Percentiles rank a stretch among this genome's conserved stretches.
Conservation (phyloP, 2,113 vertebrate species). For the Anoura caudifer region DNA sequence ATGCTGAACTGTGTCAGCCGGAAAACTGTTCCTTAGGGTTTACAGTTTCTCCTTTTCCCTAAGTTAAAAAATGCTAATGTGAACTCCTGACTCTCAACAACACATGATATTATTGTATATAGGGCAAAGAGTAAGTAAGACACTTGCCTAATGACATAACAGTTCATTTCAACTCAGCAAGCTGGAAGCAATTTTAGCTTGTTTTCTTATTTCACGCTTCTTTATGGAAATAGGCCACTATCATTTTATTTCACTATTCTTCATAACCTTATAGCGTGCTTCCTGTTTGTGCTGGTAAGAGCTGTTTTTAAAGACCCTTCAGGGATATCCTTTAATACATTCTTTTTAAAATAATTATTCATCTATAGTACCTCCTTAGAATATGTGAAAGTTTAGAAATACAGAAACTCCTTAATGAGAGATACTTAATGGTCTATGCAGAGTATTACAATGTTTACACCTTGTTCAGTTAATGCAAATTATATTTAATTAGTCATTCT, state of each 20-base stretch:
- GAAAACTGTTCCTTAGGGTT: constrained; percentile 23
- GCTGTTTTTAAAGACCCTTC: constrained; percentile 65
- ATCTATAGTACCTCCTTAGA: constrained; percentile 37
- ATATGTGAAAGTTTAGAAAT: constrained; percentile 34
- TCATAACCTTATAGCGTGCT: constrained; percentile 51
- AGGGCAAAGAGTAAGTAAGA: constrained; percentile 57
- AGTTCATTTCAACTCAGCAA: constrained; percentile 45
- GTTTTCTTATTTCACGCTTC: not conserved
- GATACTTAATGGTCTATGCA: constrained; percentile 44
- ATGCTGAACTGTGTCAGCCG: not conserved
- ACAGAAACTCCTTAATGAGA: constrained; percentile 53
- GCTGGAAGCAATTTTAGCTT: constrained; percentile 45
- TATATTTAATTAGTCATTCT: constrained; percentile 63
- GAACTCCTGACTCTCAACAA: constrained; percentile 34
- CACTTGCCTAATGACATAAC: constrained; percentile 52
- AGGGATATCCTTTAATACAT: constrained; percentile 58
- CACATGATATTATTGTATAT: constrained; percentile 36
- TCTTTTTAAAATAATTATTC: constrained; percentile 63
- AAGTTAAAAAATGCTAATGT: constrained; percentile 61
- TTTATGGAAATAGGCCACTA: constrained; percentile 55
- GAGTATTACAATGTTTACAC: constrained; percentile 35
- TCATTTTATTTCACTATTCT: constrained; percentile 39
- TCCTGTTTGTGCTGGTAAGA: constrained; percentile 58
- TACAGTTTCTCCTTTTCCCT: constrained; percentile 37
- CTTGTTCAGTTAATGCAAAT: constrained; percentile 54